Base-by-base conservation (phyloP, 1,140 invertebrate genomes). In the Onthophagus taurus region DNA sequence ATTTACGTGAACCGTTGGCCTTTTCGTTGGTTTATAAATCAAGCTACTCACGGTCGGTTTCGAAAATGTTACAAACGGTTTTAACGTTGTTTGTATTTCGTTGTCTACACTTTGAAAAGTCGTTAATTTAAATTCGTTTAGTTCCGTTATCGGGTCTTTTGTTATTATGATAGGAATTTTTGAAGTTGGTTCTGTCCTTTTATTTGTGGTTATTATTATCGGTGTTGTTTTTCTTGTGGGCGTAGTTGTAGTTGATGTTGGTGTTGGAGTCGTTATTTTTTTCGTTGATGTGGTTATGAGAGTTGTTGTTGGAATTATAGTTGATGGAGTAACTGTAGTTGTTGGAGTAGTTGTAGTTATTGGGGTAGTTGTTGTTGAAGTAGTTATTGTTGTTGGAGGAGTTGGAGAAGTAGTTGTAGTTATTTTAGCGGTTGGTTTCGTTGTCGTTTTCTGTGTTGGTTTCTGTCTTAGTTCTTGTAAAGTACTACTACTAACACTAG, bases 321-420 rank as follows among this genome's bases (percentile, higher is more conserved):
- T 17, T 44, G 19, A 20, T 11, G 65, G 64, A 11, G 44, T 60
- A 41, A 53, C 51, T 3, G 58, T 64, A 34, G 57, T 64, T 20
- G 59, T 54, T 34, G 50, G 58, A 26, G 48, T 53, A 20, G 48
- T 57, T 39, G 6, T 33, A n/a, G 9, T n/a, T n/a, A n/a, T n/a
- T n/a, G n/a, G n/a, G n/a, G n/a, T n/a, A n/a, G n/a, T n/a, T n/a
- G n/a, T n/a, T n/a, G n/a, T n/a, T n/a, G n/a, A n/a, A n/a, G n/a
- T n/a, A n/a, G n/a, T 30, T 14, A 16, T 47, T 34, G 21, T n/a
- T n/a, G 14, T 16, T 29, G 38, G 13, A 11, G 13, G 52, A 52
- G 33, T 48, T 59, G 17, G 20, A 57, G 57, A 5, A 31, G 45
- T n/a, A 2, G 39, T 43, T 38, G 57, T 60, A 11, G 53, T 51